Base-by-base conservation (phyloP, 2,113 vertebrate genomes). In the Menidia beryllina region DNA sequence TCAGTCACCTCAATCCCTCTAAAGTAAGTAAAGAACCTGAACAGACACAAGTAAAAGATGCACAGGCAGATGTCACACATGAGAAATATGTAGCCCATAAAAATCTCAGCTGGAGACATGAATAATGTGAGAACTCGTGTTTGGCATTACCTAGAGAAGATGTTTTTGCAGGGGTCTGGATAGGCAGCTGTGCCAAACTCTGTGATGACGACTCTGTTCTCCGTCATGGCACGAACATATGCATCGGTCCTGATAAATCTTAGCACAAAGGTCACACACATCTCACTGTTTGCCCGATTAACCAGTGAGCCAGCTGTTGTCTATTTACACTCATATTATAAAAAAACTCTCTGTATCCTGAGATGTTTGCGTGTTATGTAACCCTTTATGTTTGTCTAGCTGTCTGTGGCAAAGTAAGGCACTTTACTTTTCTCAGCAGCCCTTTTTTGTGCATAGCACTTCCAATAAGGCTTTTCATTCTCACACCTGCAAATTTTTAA, bases 91-190 rank as follows among this genome's bases (percentile, higher is more conserved):
- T 7, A 43, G 27, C 8, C 1, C 7, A 34, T 34, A 6, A 14
- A 45, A 13, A 15, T 7, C 27, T 3, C 3, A 30, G 19, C 24
- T 15, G 38, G 0, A 5, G n/a, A 25, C 10, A 5, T 34, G 3
- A 26, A 1, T 26, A 2, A 19, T 2, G 10, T 52, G 48, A 10
- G 17, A 0, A 7, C 7, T 4, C 14, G 0, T 48, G n/a, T 21
- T 34, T 7, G 24, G 58, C 9, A 1, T 55, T 54, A 98, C 98
- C 97, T 97, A 92, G 98, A 99, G 81, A 99, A 99, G 88, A 99
- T 98, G 87, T 99, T 99, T 85, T 97, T 98, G 94, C 98, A 99
- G 0, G 98, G 98, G 82, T 99, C 97, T 17, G 98, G 97, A 77
- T 97, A 99, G 0, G 95, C 96, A 0, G 93, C 95, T 11, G 98